Conservation (phyloP, 2,797 vertebrate species). For the Chloroceryle amazona region DNA sequence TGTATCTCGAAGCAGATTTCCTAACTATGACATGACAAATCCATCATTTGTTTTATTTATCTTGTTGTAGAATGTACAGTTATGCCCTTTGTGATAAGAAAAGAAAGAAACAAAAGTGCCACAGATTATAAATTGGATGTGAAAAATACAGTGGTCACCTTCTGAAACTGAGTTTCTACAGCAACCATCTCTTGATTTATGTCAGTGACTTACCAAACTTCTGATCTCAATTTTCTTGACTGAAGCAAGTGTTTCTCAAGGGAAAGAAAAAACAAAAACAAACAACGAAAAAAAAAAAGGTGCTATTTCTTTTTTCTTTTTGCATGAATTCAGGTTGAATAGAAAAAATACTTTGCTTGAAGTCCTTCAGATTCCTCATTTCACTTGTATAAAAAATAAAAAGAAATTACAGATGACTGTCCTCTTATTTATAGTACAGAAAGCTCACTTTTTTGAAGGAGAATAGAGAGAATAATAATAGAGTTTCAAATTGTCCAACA, state of each 20-base stretch:
- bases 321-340: neutral
- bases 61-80: neutral
- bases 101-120: neutral
- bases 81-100: neutral
- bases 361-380: neutral
- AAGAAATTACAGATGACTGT: neutral
- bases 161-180: neutral
- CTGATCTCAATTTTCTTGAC: neutral
- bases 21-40: neutral
- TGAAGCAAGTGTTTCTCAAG: neutral
- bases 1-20: neutral
- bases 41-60: neutral
- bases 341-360: neutral
- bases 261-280: no score
- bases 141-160: neutral
- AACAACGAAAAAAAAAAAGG: no score
- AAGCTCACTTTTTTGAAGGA: neutral
- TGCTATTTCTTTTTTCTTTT: neutral
- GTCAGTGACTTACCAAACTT: neutral
- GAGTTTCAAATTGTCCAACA: neutral
- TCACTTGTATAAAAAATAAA: neutral
- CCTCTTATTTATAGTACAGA: neutral
- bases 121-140: neutral
- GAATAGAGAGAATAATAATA: neutral
- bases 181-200: neutral